Conservation (phyloP, 2,888 invertebrate species). For the Thereva unica region DNA sequence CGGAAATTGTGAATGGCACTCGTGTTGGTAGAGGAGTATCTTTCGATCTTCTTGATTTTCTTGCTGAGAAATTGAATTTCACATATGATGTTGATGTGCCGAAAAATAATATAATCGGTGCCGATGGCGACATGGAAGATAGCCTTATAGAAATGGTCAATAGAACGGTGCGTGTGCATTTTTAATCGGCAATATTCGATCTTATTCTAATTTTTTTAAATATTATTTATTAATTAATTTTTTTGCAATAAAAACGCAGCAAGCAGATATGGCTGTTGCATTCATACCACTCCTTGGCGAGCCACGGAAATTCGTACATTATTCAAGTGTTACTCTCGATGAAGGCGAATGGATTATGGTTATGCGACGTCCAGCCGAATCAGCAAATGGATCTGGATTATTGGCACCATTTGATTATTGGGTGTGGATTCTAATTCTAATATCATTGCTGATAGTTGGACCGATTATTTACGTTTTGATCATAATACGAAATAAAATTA, state of each 20-base stretch:
- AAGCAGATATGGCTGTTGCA: conserved; percentile 77
- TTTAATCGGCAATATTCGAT: too few species aligned
- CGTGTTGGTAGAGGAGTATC: conserved; percentile 70
- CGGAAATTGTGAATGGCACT: conserved; percentile 61
- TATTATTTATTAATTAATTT: too few species aligned
- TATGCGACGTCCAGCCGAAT: conserved; percentile 78
- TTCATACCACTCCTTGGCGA: conserved; percentile 72
- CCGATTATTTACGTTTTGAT: conserved; percentile 77
- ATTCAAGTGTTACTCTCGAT: conserved; percentile 66
- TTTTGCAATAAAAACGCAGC: conserved; percentile 57
- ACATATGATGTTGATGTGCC: conserved; percentile 72
- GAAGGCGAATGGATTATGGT: conserved; percentile 79
- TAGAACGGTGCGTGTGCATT: conserved; percentile 59
- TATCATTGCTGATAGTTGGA: conserved; percentile 73
- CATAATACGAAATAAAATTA: conserved; percentile 65
- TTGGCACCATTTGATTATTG: conserved; percentile 77
- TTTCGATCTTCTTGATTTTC: conserved; percentile 70
- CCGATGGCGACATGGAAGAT: conserved; percentile 57
- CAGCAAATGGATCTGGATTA: conserved; percentile 80
- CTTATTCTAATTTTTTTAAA: too few species aligned
- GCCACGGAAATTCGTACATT: conserved; percentile 63
- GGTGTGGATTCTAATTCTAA: conserved; percentile 75
- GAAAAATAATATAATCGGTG: conserved; percentile 65
- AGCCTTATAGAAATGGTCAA: conserved; percentile 70
- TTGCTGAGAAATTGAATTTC: conserved; percentile 72